Conservation (phyloP, 2,888 invertebrate genomes). For the Ophraella communa region DNA sequence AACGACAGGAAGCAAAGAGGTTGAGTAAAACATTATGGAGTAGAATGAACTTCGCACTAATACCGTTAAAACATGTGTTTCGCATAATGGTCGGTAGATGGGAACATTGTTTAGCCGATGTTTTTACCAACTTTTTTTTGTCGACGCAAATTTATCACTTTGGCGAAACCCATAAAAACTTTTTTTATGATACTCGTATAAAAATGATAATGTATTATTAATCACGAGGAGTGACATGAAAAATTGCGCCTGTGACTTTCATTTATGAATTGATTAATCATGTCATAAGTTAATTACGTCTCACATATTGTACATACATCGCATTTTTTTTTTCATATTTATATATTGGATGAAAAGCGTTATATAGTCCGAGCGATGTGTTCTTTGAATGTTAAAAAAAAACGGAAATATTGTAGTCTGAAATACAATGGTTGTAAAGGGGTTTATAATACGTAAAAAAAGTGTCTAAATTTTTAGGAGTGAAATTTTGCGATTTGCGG, state of each 20-base stretch:
- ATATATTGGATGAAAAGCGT: background rate
- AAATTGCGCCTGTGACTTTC: constrained; percentile 36
- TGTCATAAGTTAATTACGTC: constrained; percentile 36
- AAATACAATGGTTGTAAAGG: too few relatives aligned
- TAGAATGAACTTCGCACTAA: too few relatives aligned
- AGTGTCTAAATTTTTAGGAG: too few relatives aligned
- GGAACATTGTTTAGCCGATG: background rate
- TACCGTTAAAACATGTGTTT: background rate
- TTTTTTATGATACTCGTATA: constrained; percentile 27
- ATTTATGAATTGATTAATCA: constrained; percentile 39
- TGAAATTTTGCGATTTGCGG: too few relatives aligned
- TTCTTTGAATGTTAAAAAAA: too few relatives aligned
- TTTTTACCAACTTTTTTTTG: background rate
- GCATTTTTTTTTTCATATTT: background rate
- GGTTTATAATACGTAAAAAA: too few relatives aligned
- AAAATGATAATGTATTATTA: constrained; percentile 35
- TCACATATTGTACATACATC: constrained; percentile 6
- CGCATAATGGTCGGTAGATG: background rate
- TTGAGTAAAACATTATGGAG: too few relatives aligned
- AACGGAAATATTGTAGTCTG: too few relatives aligned
- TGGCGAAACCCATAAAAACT: constrained; percentile 23
- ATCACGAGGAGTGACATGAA: constrained; percentile 37
- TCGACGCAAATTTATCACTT: constrained; percentile 3
- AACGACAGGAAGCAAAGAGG: too few relatives aligned
- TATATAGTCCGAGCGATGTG: too few relatives aligned